phyloP scores from a whole-genome alignment of 1,140 invertebrate species.

The Scaptomyza pallida region DNA sequence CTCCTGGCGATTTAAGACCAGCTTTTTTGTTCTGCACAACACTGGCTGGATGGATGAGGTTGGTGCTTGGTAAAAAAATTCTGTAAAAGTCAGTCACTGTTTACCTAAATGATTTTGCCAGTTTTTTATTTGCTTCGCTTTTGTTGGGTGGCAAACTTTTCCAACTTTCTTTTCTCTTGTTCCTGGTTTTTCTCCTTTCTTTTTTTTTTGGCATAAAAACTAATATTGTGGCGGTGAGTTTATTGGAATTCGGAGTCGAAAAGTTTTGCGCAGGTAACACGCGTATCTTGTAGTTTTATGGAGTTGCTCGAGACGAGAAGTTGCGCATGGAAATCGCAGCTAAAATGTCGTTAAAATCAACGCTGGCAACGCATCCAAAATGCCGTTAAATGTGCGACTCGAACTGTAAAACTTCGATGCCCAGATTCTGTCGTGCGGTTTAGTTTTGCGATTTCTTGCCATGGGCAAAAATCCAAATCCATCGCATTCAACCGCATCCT shows the following conservation, averaged over 20 bases:
- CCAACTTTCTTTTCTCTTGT: conserved; percentile 11
- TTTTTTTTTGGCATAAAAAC: conserved; percentile 67
- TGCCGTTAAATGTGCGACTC: conserved; percentile 63
- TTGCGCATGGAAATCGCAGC: conserved; percentile 57
- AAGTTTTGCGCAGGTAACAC: conserved; percentile 57
- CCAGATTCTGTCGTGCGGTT: conserved; percentile 66
- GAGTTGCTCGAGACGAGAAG: conserved; percentile 37
- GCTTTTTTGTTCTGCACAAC: background rate
- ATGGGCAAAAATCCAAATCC: conserved; percentile 27
- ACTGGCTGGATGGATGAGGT: conserved; percentile 14
- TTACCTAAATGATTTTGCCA: conserved; percentile 78
- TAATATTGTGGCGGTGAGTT: conserved; percentile 78
- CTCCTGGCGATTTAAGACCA: too few species aligned
- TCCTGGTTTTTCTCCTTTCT: background rate
- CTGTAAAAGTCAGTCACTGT: conserved; percentile 78
- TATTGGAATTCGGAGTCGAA: conserved; percentile 64
- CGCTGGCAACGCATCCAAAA: conserved; percentile 60
- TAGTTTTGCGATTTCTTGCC: conserved; percentile 55
- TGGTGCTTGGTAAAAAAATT: conserved; percentile 45
- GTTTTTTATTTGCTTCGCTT: conserved; percentile 46
- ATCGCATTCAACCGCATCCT: conserved; percentile 39
- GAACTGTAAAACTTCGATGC: conserved; percentile 45
- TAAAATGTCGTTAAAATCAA: conserved; percentile 75
- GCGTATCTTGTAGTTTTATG: conserved; percentile 76
- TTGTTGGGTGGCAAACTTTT: conserved; percentile 40